phyloP scores from a whole-genome alignment of 2,113 vertebrate species.

The Cyprinodon tularosa region DNA sequence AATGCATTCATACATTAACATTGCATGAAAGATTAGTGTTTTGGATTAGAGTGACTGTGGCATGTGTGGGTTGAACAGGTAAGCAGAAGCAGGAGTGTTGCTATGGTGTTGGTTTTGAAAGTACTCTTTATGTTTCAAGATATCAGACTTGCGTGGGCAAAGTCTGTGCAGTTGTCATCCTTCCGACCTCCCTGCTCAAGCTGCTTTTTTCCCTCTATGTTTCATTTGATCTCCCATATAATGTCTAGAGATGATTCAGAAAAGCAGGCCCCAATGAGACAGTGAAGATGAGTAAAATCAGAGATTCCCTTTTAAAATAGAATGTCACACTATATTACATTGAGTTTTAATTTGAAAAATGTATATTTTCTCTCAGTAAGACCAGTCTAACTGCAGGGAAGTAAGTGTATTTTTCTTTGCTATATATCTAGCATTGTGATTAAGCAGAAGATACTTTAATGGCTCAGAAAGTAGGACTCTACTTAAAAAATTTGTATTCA shows the following conservation, averaged over 20 bases:
- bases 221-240: slow-evolving; percentile 48
- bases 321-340: background rate
- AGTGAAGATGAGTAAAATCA: slow-evolving; percentile 26
- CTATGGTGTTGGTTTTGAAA: slow-evolving; percentile 72
- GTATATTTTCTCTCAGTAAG: background rate
- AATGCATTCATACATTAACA: slow-evolving; percentile 25
- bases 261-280: slow-evolving; percentile 22
- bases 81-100: slow-evolving; percentile 65
- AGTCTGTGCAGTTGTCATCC: slow-evolving; percentile 61
- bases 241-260: slow-evolving; percentile 46
- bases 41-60: slow-evolving; percentile 63
- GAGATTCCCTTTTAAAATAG: background rate
- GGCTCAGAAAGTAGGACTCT: too few species aligned
- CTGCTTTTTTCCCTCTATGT: slow-evolving; percentile 50
- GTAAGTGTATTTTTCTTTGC: background rate
- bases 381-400: background rate
- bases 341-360: background rate
- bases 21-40: slow-evolving; percentile 50
- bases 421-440: background rate
- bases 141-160: slow-evolving; percentile 69
- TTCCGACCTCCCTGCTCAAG: slow-evolving; percentile 53
- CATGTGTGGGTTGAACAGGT: slow-evolving; percentile 71
- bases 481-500: too few species aligned
- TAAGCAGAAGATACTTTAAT: background rate
- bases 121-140: slow-evolving; percentile 69